These are phyloP conservation scores for Meganola albula DNA, from an alignment of 2,888 invertebrate species.

Conservation along the genomic window DNA sequence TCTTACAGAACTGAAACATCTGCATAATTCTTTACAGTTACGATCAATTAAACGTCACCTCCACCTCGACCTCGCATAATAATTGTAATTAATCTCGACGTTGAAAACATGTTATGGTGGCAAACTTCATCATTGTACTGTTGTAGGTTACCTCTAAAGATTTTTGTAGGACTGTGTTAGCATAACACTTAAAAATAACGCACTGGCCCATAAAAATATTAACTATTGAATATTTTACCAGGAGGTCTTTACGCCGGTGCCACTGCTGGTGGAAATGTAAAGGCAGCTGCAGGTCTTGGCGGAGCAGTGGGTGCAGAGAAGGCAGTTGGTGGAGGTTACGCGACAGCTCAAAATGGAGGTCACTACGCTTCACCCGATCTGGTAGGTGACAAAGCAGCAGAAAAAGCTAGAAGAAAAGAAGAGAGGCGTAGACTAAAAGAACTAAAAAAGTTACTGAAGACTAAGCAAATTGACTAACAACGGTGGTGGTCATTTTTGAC, in stretches of 20 bases:
- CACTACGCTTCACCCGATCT: conserved; percentile 45
- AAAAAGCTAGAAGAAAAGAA: conserved; percentile 42
- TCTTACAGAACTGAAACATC: too few relatives aligned
- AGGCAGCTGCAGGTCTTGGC: conserved; percentile 69
- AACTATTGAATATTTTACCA: too few relatives aligned
- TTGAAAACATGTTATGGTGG: conserved; percentile 8
- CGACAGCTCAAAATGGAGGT: conserved; percentile 57
- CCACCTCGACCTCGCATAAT: conserved; percentile 23
- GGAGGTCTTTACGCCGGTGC: conserved; percentile 79
- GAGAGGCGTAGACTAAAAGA: conserved; percentile 41
- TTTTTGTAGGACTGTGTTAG: too few relatives aligned
- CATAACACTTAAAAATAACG: too few relatives aligned
- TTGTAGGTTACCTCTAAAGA: too few relatives aligned
- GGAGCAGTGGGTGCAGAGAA: conserved; percentile 61
- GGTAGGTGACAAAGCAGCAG: conserved; percentile 52
- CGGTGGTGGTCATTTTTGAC: conserved; percentile 14
- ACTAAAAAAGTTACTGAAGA: conserved; percentile 26
- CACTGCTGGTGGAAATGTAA: conserved; percentile 75
- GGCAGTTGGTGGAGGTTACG: conserved; percentile 57
- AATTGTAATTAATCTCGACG: conserved; percentile 20
- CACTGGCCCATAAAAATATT: too few relatives aligned
- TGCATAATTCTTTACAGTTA: too few relatives aligned
- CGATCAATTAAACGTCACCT: conserved; percentile 28
- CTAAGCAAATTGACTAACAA: conserved; percentile 16
- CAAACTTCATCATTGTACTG: too few relatives aligned